phyloP scores from a whole-genome alignment of 2,113 vertebrate species.

The Cebus imitator region DNA sequence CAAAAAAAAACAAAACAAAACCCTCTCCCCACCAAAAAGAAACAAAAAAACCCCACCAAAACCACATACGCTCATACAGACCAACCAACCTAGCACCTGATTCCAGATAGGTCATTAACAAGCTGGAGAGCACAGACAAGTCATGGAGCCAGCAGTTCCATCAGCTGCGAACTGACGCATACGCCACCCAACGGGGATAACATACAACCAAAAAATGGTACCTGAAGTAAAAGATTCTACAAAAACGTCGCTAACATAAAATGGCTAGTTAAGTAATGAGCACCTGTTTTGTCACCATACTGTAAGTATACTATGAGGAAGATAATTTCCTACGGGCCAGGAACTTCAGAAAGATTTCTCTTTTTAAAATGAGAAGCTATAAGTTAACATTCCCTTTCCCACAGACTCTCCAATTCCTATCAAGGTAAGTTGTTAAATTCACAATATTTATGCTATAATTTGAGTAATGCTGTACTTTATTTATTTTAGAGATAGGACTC shows the following conservation, averaged over 20 bases:
- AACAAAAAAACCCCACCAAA: too few species aligned
- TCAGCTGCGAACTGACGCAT: not conserved
- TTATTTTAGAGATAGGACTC: not conserved
- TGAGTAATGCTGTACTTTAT: not conserved
- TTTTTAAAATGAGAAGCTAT: not conserved
- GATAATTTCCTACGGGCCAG: not conserved
- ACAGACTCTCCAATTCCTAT: not conserved
- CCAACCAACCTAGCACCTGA: not conserved
- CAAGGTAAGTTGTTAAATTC: not conserved
- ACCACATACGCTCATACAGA: not conserved
- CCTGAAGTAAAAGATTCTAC: not conserved
- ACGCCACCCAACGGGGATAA: not conserved
- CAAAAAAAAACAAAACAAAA: too few species aligned
- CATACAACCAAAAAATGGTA: not conserved
- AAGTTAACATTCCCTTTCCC: not conserved
- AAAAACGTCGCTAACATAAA: not conserved
- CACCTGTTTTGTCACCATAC: not conserved
- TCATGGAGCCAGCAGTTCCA: rapidly evolving
- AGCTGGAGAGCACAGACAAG: not conserved
- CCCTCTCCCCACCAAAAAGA: too few species aligned
- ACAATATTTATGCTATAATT: not conserved
- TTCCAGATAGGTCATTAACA: not conserved
- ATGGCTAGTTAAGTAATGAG: rapidly evolving
- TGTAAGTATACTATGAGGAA: not conserved
- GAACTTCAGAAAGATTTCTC: not conserved